A percentile compares a stretch with the other conserved stretches of the same genome.
Evolutionary conservation across 2,888 invertebrate genomes (phyloP).

Genomic region (Glyphotaelius pellucidus): DNA sequence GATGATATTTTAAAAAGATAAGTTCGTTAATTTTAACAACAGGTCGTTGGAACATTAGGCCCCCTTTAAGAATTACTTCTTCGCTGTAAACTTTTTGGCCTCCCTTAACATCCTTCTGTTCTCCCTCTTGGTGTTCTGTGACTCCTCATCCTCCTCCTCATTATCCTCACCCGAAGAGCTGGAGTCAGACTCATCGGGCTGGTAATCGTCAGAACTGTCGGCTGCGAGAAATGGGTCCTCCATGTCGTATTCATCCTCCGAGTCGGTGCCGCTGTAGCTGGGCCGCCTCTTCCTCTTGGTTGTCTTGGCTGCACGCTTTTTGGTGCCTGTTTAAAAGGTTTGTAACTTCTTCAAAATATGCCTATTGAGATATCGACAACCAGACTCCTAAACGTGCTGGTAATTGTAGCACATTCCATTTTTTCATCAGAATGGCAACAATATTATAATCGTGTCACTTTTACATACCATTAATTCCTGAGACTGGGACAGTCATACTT

Average conservation of each 20-base stretch:
- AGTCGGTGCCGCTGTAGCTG: slow-evolving; percentile 70
- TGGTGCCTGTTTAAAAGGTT: slow-evolving; percentile 39
- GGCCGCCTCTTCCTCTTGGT: slow-evolving; percentile 64
- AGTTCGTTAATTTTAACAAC: too few relatives aligned
- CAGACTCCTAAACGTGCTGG: slow-evolving; percentile 41
- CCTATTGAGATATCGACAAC: slow-evolving; percentile 67
- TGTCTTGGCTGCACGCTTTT: slow-evolving; percentile 57
- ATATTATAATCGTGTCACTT: background rate
- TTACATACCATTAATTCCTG: background rate
- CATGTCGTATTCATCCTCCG: slow-evolving; percentile 69
- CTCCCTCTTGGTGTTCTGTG: slow-evolving; percentile 24
- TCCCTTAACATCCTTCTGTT: slow-evolving; percentile 40
- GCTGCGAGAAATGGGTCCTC: slow-evolving; percentile 75
- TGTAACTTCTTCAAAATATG: slow-evolving; percentile 63
- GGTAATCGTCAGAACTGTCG: slow-evolving; percentile 67
- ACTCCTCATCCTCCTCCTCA: slow-evolving; percentile 14
- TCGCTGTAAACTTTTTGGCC: slow-evolving; percentile 62
- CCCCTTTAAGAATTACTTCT: slow-evolving; percentile 68
- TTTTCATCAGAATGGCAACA: background rate
- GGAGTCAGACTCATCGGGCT: slow-evolving; percentile 67
- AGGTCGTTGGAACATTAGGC: too few relatives aligned
- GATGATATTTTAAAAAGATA: too few relatives aligned
- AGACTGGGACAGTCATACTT: too few relatives aligned
- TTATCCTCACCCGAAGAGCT: background rate
- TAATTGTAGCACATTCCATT: background rate